A percentile compares a stretch with the other conserved stretches of the same genome.
Conservation (phyloP, 2,113 vertebrate species). For the Carlito syrichta region DNA sequence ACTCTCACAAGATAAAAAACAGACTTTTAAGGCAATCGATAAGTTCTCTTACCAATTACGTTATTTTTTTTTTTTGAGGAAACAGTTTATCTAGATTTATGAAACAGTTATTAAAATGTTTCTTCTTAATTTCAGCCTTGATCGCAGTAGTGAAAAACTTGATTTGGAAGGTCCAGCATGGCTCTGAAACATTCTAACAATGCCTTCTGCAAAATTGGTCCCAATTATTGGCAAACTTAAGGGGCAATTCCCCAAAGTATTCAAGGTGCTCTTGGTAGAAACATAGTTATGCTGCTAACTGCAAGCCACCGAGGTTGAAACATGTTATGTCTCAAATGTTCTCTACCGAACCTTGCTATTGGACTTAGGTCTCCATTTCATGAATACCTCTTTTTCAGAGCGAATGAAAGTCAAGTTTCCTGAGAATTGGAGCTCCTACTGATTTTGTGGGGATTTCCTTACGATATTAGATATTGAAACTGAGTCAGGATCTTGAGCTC, state of each 20-base stretch:
- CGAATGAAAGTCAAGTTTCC: constrained; percentile 3
- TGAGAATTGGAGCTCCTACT: neutral
- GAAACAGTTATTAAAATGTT: neutral
- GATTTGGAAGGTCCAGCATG: neutral
- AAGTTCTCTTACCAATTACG: neutral
- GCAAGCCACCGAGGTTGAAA: neutral
- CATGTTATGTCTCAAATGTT: neutral
- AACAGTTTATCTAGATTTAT: constrained; percentile 1
- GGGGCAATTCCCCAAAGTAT: neutral
- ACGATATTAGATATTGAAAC: neutral
- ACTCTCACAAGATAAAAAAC: neutral
- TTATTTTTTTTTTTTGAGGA: constrained; percentile 10
- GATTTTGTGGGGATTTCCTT: constrained; percentile 16
- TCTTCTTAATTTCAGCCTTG: neutral
- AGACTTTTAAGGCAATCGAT: neutral
- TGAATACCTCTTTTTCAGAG: neutral
- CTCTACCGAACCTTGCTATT: neutral
- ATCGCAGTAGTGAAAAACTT: neutral
- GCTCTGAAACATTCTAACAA: neutral
- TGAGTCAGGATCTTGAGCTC: neutral
- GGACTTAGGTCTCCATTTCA: neutral
- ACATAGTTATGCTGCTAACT: neutral
- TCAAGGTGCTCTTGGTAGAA: neutral
- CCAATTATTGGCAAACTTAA: neutral
- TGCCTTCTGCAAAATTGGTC: neutral